Evolutionary conservation across 2,113 vertebrate species (phyloP).

Genomic region (Periophthalmus modestus): DNA sequence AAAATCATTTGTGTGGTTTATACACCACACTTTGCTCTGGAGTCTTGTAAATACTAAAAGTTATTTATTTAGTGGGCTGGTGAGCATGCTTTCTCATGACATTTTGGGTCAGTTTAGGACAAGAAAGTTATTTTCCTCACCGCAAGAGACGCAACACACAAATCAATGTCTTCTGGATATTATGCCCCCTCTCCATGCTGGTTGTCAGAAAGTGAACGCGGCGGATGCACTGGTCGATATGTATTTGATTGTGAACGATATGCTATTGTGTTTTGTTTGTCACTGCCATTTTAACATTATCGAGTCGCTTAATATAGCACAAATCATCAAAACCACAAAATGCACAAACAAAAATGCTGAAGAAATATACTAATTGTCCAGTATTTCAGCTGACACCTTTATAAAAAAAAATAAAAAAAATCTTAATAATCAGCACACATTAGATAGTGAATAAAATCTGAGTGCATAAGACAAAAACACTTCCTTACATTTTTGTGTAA

Average conservation of each 20-base stretch:
- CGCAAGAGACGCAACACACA: constrained; percentile 16
- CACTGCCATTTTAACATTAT: too few species aligned
- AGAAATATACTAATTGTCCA: too few species aligned
- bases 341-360: too few species aligned
- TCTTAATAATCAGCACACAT: too few species aligned
- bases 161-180: constrained; percentile 14
- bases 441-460: too few species aligned
- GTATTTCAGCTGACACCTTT: too few species aligned
- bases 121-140: constrained; percentile 22
- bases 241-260: not conserved
- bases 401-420: too few species aligned
- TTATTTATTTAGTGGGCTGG: constrained; percentile 17
- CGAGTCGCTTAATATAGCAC: too few species aligned
- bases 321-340: too few species aligned
- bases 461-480: too few species aligned
- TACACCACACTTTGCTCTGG: constrained; percentile 25
- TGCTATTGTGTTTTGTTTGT: not conserved
- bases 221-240: not conserved
- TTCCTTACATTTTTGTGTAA: too few species aligned
- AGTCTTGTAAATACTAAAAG: constrained; percentile 10
- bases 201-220: not conserved
- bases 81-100: not conserved
- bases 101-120: constrained; percentile 36
- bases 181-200: not conserved
- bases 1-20: constrained; percentile 24